These are phyloP conservation scores for Caligus rogercresseyi DNA, from an alignment of 1,140 invertebrate genomes.

Conservation along the genomic window DNA sequence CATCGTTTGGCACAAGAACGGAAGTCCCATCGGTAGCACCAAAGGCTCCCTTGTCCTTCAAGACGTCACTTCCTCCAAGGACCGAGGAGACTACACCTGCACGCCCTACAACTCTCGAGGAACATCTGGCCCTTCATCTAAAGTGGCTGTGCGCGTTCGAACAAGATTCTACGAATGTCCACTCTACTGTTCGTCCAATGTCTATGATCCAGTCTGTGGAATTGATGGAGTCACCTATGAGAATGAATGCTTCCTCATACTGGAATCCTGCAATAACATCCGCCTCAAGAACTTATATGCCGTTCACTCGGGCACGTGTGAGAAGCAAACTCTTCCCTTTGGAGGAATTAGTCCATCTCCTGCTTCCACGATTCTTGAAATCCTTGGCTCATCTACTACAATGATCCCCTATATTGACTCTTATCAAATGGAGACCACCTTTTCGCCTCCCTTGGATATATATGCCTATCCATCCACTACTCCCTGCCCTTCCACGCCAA, in stretches of 20 bases:
- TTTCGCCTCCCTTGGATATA: background rate
- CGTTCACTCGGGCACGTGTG: background rate
- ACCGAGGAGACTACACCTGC: background rate
- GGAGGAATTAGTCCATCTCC: background rate
- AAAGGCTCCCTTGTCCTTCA: background rate
- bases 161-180: background rate
- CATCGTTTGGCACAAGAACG: background rate
- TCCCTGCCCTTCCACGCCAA: background rate
- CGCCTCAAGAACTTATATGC: background rate
- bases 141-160: background rate
- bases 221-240: conserved; percentile 46
- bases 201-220: conserved; percentile 54
- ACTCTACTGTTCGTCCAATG: conserved; percentile 32
- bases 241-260: conserved; percentile 35
- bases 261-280: background rate
- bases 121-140: background rate
- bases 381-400: background rate
- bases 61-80: background rate
- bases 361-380: background rate
- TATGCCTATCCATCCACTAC: background rate
- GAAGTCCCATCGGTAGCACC: background rate
- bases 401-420: background rate
- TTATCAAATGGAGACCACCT: background rate
- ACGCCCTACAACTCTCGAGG: background rate
- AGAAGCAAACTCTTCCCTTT: background rate